Evolutionary conservation across 1,140 invertebrate genomes (phyloP).

Genomic region (Delia radicum): DNA sequence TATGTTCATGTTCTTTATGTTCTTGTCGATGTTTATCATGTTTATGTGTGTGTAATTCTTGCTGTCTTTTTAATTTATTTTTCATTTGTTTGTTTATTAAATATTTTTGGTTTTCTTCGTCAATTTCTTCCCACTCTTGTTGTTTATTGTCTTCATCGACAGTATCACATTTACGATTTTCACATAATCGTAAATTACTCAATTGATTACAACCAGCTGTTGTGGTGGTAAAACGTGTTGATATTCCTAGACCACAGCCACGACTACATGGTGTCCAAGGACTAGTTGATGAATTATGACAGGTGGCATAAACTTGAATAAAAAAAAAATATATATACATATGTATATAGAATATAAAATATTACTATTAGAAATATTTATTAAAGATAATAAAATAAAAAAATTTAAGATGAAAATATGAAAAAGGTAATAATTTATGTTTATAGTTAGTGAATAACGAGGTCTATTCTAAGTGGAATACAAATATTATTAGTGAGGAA

Average conservation of each 20-base stretch:
- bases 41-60: constrained; percentile 22
- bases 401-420: too few species aligned
- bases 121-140: background rate
- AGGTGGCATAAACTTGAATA: constrained; percentile 55
- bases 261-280: constrained; percentile 66
- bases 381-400: too few species aligned
- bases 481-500: too few species aligned
- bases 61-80: background rate
- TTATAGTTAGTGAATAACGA: too few species aligned
- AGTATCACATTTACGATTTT: constrained; percentile 52
- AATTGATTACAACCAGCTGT: constrained; percentile 61
- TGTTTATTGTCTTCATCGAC: background rate
- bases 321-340: background rate
- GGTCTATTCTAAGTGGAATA: too few species aligned
- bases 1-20: constrained; percentile 40
- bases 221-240: constrained; percentile 63
- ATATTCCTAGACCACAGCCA: constrained; percentile 65
- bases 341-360: too few species aligned
- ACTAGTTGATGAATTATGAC: constrained; percentile 55
- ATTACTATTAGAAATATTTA: too few species aligned
- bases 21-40: constrained; percentile 1
- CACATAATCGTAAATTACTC: constrained; percentile 66
- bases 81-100: background rate
- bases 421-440: too few species aligned
- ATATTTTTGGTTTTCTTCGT: constrained; percentile 11